Base-by-base conservation (phyloP, 2,797 vertebrate species). In the Girardinus metallicus region DNA sequence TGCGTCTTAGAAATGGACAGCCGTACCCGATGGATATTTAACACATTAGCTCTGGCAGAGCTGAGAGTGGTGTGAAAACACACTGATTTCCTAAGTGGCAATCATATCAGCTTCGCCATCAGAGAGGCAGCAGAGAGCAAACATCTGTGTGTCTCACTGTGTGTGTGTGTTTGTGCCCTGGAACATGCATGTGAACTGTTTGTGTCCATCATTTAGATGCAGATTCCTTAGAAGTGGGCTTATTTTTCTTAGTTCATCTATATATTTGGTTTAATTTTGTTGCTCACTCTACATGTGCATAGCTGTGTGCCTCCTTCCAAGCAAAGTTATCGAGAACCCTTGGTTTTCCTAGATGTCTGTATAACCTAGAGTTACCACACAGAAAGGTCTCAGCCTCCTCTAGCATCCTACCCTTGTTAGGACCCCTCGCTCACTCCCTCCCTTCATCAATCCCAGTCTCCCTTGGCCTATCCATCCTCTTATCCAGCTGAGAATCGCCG, bases 51-150 rank as follows among this genome's bases (percentile, higher is more conserved):
- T 95, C 93, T 94, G 94, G 93, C 92, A 90, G 91, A 92, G 92
- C 91, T 82, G 91, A 93, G 92, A 92, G 92, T 94, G 89, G 93
- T 94, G 93, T 94, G 93, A 94, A 94, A 94, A 94, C 90, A 93
- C 93, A 94, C 92, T 94, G 93, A 94, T 95, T 95, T 94, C 93
- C 93, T 94, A 94, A 95, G 93, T 94, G 94, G 92, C 93, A 94
- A 94, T 95, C 94, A 94, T 94, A 94, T 95, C 92, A 94, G 92
- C 88, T 84, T 93, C 84, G 79, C 90, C 90, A 84, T 94, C 89
- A 92, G 90, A 92, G 90, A 93, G 90, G 93, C 88, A 92, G 89
- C 91, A 91, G 86, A 93, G 93, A 92, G 93, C 94, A 94, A 94
- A 95, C 94, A 93, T 95, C 93, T 94, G 93, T 93, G 93, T 92